Evolutionary conservation across 2,113 vertebrate species (phyloP), one percentile per base, ranked within the genome.

Genomic region (Oenanthe oenanthe): DNA sequence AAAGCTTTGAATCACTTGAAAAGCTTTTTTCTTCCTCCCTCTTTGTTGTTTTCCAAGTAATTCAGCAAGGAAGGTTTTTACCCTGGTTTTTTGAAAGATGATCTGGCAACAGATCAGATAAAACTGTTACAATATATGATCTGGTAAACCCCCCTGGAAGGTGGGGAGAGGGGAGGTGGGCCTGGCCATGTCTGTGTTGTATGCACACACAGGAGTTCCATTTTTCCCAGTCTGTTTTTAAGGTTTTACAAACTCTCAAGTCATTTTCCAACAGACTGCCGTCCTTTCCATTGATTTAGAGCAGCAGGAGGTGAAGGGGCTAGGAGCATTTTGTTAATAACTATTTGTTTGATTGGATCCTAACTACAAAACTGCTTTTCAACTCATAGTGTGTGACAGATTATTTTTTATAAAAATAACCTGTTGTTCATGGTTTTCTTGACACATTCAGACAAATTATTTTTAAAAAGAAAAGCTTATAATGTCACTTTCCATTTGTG

Each of bases 1-100:
- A 94, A 92, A 91, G 73, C 87, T 81, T 95, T 93, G 45, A 91
- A 76, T 75, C 83, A 81, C 28, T 54, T 88, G 36, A 91, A 82
- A 74, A 92, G 61, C 78, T 75, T 92, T 86, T 92, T 74, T 58
- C 61, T 77, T 90, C 57, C 8, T 91, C 45, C n/a, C 7, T 68
- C 45, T 74, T 89, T 65, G 36, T 48, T 91, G 40, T 80, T 94
- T 80, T 72, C 47, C 70, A 83, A 76, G 63, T 85, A 72, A 85
- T 80, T 75, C 58, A 56, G 45, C 88, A 84, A 71, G 86, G 25
- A 77, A 78, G 38, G 26, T 48, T 38, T 78, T 85, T 47, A 43
- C n/a, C 24, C 42, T 31, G 2, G 78, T 85, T 53, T 70, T 70
- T 56, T 67, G 14, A 38, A 88, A 85, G 72, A 7, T 67, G 62